phyloP scores from a whole-genome alignment of 2,113 vertebrate species.

The Gallinago jamesoni region DNA sequence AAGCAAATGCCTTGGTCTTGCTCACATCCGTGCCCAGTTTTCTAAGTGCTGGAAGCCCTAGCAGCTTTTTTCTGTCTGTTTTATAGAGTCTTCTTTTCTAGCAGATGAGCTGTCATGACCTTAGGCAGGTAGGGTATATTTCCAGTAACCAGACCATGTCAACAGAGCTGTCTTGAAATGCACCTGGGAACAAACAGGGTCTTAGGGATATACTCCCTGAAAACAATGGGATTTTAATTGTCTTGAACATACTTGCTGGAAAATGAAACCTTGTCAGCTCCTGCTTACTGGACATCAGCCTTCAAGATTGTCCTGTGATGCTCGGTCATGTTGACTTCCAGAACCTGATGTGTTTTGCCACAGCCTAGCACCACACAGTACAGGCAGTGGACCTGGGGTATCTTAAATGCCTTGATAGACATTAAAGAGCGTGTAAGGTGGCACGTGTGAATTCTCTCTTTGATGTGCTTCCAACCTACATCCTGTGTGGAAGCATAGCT shows the following conservation, averaged over 20 bases:
- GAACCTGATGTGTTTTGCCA: neutral
- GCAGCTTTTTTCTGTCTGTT: neutral
- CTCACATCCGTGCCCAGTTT: neutral
- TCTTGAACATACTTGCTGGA: neutral
- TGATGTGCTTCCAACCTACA: conserved; percentile 8
- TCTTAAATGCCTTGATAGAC: neutral
- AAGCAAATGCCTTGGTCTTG: neutral
- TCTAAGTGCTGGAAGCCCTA: neutral
- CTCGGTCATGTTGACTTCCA: neutral
- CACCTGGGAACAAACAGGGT: neutral
- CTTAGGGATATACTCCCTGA: neutral
- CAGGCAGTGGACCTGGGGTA: neutral
- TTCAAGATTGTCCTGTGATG: neutral
- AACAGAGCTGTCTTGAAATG: neutral
- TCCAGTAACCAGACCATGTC: neutral
- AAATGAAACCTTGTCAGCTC: neutral
- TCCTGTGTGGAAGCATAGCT: neutral
- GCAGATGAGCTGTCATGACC: neutral
- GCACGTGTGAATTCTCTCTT: neutral
- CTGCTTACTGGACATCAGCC: neutral
- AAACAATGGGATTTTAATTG: neutral
- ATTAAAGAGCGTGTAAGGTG: neutral
- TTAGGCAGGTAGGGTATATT: neutral
- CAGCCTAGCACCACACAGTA: neutral
- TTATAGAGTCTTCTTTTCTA: neutral